Percentiles rank a stretch among this genome's conserved stretches.
phyloP scores from a whole-genome alignment of 2,888 invertebrate genomes.

The Diploptera punctata region DNA sequence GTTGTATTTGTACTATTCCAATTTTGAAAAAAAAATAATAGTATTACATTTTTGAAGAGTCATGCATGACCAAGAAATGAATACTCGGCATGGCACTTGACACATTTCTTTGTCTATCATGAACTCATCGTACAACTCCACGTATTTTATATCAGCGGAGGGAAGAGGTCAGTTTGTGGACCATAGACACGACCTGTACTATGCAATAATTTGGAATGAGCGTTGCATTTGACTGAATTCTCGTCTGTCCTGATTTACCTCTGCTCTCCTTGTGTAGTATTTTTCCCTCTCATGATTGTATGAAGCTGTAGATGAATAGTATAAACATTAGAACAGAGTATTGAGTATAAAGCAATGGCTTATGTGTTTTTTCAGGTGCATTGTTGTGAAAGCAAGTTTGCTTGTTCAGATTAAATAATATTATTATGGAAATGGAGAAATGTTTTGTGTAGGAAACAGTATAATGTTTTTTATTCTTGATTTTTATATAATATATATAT shows the following conservation, averaged over 20 bases:
- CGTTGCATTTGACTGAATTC: slow-evolving; percentile 29
- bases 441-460: slow-evolving; percentile 27
- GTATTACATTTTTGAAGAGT: not conserved
- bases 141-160: slow-evolving; percentile 25
- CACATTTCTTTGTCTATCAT: slow-evolving; percentile 29
- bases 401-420: slow-evolving; percentile 39
- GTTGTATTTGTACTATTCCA: slow-evolving; percentile 30
- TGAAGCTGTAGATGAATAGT: slow-evolving; percentile 14
- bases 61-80: slow-evolving; percentile 24
- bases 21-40: slow-evolving; percentile 23
- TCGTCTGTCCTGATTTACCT: slow-evolving; percentile 24
- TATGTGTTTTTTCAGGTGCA: slow-evolving; percentile 38
- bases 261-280: slow-evolving; percentile 29
- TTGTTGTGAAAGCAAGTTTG: slow-evolving; percentile 37
- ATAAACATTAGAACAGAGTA: slow-evolving; percentile 33
- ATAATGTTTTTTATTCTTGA: slow-evolving; percentile 33
- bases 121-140: slow-evolving; percentile 21
- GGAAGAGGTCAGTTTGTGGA: slow-evolving; percentile 29
- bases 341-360: slow-evolving; percentile 36
- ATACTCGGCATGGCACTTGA: not conserved
- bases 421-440: slow-evolving; percentile 32
- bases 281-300: slow-evolving; percentile 33
- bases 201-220: slow-evolving; percentile 33
- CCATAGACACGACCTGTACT: slow-evolving; percentile 23
- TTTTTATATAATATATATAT: slow-evolving; percentile 33